Base-by-base conservation (phyloP, 1,140 invertebrate genomes). In the Musca domestica region DNA sequence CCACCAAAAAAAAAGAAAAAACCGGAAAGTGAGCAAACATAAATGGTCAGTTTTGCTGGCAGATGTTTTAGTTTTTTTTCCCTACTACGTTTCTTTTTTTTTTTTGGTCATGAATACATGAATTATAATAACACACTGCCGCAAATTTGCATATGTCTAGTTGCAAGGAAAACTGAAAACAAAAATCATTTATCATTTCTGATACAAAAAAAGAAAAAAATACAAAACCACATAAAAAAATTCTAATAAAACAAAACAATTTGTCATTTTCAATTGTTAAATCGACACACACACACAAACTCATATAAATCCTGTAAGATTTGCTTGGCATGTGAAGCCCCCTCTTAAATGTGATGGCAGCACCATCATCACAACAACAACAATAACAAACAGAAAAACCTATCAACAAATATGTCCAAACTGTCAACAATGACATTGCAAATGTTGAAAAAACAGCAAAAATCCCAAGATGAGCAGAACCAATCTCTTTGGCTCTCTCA, bases 21-120 rank as follows among this genome's bases (percentile, higher is more conserved):
- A 70, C 46, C 69, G 65, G 66, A 52, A 70, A 70, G 69, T 19
- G 17, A 52, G 65, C 65, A 61, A 61, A 61, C 56, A 61, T 61
- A 64, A 64, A 64, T 49, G 47, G 47, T 49, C 41, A 49, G 20
- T 64, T 64, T 47, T 22, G 12, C 17, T 22, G 46, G 61, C 61
- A 64, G 61, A 46, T 64, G 61, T 64, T 49, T n/a, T n/a, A n/a
- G n/a, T n/a, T n/a, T n/a, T n/a, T n/a, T n/a, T 49, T 64, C 47
- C 20, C 10, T 63, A 17, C 5, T n/a, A 52, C 49, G 9, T 52
- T 10, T 12, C 49, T 17, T 30, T 58, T 5, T 22, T 56, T 56
- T 56, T 19, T 1, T 22, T 56, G 6, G 17, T 12, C 34, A 41
- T 41, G 34, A 41, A 41, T 41, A 41, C 34, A 41, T 41, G 27